Conservation (phyloP, 1,140 invertebrate genomes). For the Caerostris extrusa region DNA sequence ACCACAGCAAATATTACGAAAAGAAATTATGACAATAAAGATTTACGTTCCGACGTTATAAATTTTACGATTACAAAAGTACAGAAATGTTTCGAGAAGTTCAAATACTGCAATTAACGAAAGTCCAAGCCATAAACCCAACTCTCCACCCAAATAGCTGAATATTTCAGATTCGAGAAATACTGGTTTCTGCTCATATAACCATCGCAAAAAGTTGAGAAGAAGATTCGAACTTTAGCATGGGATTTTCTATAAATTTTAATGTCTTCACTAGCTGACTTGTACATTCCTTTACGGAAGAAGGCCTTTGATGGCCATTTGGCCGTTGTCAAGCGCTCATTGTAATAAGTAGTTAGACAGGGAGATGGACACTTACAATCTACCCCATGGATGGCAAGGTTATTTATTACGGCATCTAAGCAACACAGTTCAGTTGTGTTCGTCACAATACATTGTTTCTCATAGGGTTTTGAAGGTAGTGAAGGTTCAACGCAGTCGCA, state of each 20-base stretch:
- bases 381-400: not conserved
- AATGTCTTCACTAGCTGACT: not conserved
- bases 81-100: not conserved
- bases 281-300: not conserved
- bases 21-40: no score
- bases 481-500: not conserved
- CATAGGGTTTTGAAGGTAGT: not conserved
- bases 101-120: not conserved
- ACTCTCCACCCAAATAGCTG: not conserved
- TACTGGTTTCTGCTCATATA: not conserved
- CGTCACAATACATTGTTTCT: not conserved
- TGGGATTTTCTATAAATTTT: not conserved
- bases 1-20: no score
- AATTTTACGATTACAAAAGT: not conserved
- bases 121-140: not conserved
- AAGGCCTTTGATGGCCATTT: not conserved
- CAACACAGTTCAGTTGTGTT: not conserved
- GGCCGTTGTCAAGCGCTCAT: not conserved
- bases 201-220: not conserved
- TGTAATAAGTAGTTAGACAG: not conserved
- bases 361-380: not conserved
- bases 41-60: not conserved
- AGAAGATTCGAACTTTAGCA: not conserved
- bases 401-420: not conserved
- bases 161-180: constrained; percentile 33